Percentiles rank a stretch among this genome's conserved stretches.
phyloP scores from a whole-genome alignment of 2,113 vertebrate genomes.

The Lagopus muta region DNA sequence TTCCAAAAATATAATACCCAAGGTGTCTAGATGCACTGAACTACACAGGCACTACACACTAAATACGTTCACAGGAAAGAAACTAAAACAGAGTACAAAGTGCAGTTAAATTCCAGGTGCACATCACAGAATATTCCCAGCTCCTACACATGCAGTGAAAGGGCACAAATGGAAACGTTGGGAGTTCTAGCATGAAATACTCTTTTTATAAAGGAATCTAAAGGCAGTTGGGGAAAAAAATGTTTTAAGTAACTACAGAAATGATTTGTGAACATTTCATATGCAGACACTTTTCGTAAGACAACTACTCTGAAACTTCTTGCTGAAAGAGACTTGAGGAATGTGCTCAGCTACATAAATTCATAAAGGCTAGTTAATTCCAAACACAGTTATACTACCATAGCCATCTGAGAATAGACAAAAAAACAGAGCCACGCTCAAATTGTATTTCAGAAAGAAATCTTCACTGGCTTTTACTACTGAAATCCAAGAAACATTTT shows the following conservation, averaged over 20 bases:
- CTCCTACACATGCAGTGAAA: background rate
- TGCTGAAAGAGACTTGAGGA: background rate
- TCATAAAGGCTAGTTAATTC: background rate
- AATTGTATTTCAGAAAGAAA: background rate
- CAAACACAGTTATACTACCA: background rate
- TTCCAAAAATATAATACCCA: background rate
- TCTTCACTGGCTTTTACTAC: background rate
- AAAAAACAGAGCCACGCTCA: background rate
- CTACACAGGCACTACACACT: rapidly evolving
- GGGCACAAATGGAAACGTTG: background rate
- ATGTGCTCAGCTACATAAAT: background rate
- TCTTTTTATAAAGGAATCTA: background rate
- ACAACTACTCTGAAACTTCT: background rate
- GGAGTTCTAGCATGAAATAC: background rate
- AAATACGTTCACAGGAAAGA: background rate
- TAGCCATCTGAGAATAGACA: background rate
- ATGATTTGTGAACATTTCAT: background rate
- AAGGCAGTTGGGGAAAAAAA: background rate
- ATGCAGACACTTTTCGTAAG: background rate
- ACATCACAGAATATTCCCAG: background rate
- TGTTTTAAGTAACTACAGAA: background rate
- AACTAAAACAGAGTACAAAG: background rate
- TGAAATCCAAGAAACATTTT: background rate
- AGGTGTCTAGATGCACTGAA: background rate
- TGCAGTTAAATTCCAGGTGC: background rate